Evolutionary conservation across 2,888 invertebrate genomes (phyloP), one percentile per base, ranked within the genome.

Genomic region (Acanthosepion esculentum): DNA sequence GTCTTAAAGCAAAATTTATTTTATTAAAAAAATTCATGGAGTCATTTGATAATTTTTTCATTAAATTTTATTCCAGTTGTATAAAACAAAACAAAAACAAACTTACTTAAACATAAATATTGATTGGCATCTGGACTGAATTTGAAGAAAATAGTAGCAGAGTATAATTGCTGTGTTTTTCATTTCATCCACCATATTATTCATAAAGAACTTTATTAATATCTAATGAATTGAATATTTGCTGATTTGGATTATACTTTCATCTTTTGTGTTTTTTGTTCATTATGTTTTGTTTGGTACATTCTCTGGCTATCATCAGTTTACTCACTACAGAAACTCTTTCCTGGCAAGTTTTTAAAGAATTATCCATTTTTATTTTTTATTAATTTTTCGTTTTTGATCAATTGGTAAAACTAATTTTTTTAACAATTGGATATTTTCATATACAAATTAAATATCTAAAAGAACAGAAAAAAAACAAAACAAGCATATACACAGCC

Each of bases 1-100:
- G n/a, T n/a, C 78, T 78, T 29, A 78, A 78, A 78, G 78, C 78
- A 78, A 78, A 78, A 29, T 78, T 78, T 78, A n/a, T n/a, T 78
- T 78, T 78, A n/a, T n/a, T 78, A n/a, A 78, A 78, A 78, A 78
- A 78, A 78, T 55, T 59, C 59, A 59, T 59, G 20, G 59, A 78
- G 78, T 78, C n/a, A n/a, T n/a, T n/a, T 78, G 78, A 78, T 78
- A 78, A 12, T 78, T 78, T 78, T 78, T 78, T 78, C n/a, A 78
- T 78, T 78, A 78, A 78, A 78, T 78, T 78, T 78, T 78, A 78
- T n/a, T n/a, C 78, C 18, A n/a, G 15, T n/a, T 78, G n/a, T 29
- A n/a, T 78, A 59, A 55, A 59, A 59, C 59, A 59, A 12, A 78
- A 29, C n/a, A 78, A 78, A n/a, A 78, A 78, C 1, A 78, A 64